phyloP scores from a whole-genome alignment of 1,140 invertebrate species.

The Trinorchestia longiramus region DNA sequence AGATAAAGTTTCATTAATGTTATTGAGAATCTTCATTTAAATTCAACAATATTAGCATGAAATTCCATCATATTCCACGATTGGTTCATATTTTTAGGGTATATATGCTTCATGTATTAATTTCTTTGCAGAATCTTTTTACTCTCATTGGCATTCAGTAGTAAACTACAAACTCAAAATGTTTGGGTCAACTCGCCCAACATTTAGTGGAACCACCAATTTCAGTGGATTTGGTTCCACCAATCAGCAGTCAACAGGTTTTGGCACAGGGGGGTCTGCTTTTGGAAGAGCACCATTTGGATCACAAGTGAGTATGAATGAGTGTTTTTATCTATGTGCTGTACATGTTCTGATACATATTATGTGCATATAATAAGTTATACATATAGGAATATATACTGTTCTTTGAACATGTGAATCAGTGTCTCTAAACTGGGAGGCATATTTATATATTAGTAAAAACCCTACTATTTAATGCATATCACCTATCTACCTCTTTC shows the following conservation, averaged over 20 bases:
- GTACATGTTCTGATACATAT: neutral
- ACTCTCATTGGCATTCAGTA: neutral
- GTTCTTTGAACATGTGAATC: no score
- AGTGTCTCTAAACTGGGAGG: no score
- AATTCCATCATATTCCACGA: no score
- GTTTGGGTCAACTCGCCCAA: neutral
- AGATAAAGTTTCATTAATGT: no score
- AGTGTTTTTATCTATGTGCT: neutral
- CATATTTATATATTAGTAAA: no score
- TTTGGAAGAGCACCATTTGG: neutral
- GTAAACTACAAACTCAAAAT: neutral
- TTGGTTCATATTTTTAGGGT: no score
- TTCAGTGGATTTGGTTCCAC: neutral
- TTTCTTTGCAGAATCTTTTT: neutral
- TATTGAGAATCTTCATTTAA: no score
- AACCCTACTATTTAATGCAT: no score
- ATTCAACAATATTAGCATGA: no score
- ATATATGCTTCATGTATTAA: no score
- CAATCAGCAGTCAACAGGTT: neutral
- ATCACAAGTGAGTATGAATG: neutral
- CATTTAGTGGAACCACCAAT: neutral
- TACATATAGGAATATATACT: no score
- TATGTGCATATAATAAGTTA: neutral
- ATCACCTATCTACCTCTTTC: no score
- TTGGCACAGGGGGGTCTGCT: neutral